Evolutionary conservation across 1,140 invertebrate genomes (phyloP).

Genomic region (Planococcus citri): DNA sequence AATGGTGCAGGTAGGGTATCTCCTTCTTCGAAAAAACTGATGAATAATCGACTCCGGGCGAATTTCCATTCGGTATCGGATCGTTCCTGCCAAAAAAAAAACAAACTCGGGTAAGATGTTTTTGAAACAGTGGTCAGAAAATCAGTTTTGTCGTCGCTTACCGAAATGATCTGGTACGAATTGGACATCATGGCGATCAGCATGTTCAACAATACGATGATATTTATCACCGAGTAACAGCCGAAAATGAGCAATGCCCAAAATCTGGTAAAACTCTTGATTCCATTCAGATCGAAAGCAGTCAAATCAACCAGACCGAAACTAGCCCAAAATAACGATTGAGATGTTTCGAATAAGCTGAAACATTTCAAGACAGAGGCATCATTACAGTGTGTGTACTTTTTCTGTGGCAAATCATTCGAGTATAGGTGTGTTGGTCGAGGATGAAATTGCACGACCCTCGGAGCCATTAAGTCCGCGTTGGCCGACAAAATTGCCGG

Average conservation of each 20-base stretch:
- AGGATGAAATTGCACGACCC: neutral
- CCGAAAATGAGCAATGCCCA: constrained; percentile 83
- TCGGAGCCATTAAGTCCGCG: neutral
- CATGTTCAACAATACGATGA: constrained; percentile 86
- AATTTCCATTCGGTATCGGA: constrained; percentile 88
- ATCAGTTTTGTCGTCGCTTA: constrained; percentile 40
- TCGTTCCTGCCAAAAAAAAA: constrained; percentile 47
- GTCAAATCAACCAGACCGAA: constrained; percentile 81
- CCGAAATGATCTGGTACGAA: constrained; percentile 84
- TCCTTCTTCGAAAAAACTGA: constrained; percentile 82
- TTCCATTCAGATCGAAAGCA: constrained; percentile 70
- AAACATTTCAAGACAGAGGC: constrained; percentile 31
- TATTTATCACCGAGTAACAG: constrained; percentile 79
- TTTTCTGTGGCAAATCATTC: too few species aligned
- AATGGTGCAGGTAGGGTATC: constrained; percentile 75
- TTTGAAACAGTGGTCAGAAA: too few species aligned
- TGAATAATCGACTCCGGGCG: constrained; percentile 76
- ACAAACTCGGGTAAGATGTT: neutral
- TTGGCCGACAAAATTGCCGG: neutral
- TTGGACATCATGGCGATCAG: constrained; percentile 95
- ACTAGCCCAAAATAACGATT: constrained; percentile 87
- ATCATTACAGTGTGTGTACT: neutral
- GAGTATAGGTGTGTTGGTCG: neutral
- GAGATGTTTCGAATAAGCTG: constrained; percentile 85
- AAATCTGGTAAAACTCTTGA: constrained; percentile 76